Evolutionary conservation across 2,797 vertebrate species (phyloP).

Genomic region (Eulemur mongoz): DNA sequence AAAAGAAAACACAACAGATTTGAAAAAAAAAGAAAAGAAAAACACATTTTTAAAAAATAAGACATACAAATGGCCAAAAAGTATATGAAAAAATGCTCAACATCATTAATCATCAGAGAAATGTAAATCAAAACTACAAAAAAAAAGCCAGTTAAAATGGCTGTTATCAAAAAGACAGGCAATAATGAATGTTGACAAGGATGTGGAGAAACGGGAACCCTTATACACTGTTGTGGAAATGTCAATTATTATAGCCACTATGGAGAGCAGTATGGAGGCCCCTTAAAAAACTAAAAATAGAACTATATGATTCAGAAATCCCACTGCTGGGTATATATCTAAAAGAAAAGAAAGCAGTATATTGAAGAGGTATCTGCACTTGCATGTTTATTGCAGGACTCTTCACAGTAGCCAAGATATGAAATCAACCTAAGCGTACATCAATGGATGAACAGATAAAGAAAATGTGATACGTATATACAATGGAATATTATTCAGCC

Average conservation of each 20-base stretch:
- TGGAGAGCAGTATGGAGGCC: not conserved
- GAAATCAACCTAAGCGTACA: not conserved
- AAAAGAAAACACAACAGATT: not conserved
- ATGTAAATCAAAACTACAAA: not conserved
- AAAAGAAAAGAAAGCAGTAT: not conserved
- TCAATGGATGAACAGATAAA: not conserved
- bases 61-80: not conserved
- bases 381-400: not conserved
- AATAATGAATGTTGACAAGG: not conserved
- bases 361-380: not conserved
- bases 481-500: not conserved
- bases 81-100: not conserved
- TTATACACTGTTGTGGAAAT: not conserved
- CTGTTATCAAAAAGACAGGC: not conserved
- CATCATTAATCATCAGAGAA: not conserved
- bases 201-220: not conserved
- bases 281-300: not conserved
- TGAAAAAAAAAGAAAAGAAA: too few species aligned
- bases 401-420: not conserved
- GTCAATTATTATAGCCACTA: not conserved
- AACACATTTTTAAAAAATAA: not conserved
- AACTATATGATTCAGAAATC: not conserved
- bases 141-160: not conserved
- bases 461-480: not conserved
- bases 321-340: not conserved